phyloP scores from a whole-genome alignment of 2,888 invertebrate species.

The Plemyria rubiginata region DNA sequence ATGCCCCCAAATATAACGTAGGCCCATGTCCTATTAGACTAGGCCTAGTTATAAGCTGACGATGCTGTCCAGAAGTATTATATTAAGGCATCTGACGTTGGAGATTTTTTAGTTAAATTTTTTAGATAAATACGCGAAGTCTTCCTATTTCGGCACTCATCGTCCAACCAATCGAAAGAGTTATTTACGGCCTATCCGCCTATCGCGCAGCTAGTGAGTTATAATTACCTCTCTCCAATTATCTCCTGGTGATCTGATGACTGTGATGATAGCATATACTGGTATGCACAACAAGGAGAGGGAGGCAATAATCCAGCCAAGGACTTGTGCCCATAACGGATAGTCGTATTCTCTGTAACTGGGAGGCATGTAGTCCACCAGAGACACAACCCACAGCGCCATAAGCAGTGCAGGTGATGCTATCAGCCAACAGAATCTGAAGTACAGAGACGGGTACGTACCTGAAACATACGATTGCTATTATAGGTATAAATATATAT shows the following conservation, averaged over 20 bases:
- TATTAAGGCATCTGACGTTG: no score
- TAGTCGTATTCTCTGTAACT: constrained; percentile 93
- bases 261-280: constrained; percentile 89
- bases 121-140: no score
- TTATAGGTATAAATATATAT: background rate
- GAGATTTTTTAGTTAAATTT: no score
- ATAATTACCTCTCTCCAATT: constrained; percentile 88
- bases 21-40: no score
- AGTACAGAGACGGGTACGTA: constrained; percentile 90
- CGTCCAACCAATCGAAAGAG: no score
- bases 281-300: constrained; percentile 94
- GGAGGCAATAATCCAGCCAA: constrained; percentile 95
- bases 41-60: no score
- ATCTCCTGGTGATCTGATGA: constrained; percentile 89
- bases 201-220: background rate
- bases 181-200: no score
- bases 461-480: constrained; percentile 54
- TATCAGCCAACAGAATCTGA: constrained; percentile 93
- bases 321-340: constrained; percentile 92
- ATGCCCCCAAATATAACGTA: no score
- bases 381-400: constrained; percentile 94
- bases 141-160: no score
- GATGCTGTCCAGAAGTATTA: no score
- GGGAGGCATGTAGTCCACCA: constrained; percentile 94
- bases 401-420: constrained; percentile 92